Evolutionary conservation across 2,797 vertebrate genomes (phyloP).

Genomic region (Denticeps clupeoides): DNA sequence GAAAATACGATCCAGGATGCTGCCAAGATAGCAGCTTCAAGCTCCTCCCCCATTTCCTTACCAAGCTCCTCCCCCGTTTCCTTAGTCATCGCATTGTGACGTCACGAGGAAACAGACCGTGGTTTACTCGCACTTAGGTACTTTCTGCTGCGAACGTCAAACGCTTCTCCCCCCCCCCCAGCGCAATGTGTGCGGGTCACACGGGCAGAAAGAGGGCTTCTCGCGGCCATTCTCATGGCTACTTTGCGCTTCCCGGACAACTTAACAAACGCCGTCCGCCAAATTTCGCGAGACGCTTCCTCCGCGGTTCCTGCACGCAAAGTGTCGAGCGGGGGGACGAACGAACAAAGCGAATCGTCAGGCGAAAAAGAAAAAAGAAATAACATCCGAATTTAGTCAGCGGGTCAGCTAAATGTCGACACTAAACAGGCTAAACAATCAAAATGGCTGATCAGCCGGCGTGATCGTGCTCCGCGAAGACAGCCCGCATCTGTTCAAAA

Average conservation of each 20-base stretch:
- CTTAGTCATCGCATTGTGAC: not conserved
- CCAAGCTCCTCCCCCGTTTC: not conserved
- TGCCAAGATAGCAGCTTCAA: not conserved
- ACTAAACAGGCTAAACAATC: conserved; percentile 11
- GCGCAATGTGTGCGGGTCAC: too few relatives aligned
- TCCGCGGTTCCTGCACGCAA: too few relatives aligned
- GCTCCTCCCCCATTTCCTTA: not conserved
- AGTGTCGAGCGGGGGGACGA: too few relatives aligned
- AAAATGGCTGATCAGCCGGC: conserved; percentile 32
- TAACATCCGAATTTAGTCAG: too few relatives aligned
- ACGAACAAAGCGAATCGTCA: conserved; percentile 11
- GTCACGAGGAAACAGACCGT: conserved; percentile 3
- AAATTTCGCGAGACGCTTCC: too few relatives aligned
- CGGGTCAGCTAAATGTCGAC: not conserved
- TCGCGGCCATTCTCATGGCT: too few relatives aligned
- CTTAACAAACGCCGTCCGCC: too few relatives aligned
- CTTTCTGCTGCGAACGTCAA: too few relatives aligned
- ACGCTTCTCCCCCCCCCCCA: too few relatives aligned
- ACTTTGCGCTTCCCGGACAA: too few relatives aligned
- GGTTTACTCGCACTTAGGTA: not conserved
- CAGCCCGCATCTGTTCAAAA: conserved; percentile 9
- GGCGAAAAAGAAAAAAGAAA: not conserved
- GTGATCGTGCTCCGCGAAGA: conserved; percentile 11
- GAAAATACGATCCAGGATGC: not conserved
- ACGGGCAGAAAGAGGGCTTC: too few relatives aligned